These are phyloP conservation scores for Rhagonycha fulva DNA, from an alignment of 2,888 invertebrate genomes.

Conservation along the genomic window DNA sequence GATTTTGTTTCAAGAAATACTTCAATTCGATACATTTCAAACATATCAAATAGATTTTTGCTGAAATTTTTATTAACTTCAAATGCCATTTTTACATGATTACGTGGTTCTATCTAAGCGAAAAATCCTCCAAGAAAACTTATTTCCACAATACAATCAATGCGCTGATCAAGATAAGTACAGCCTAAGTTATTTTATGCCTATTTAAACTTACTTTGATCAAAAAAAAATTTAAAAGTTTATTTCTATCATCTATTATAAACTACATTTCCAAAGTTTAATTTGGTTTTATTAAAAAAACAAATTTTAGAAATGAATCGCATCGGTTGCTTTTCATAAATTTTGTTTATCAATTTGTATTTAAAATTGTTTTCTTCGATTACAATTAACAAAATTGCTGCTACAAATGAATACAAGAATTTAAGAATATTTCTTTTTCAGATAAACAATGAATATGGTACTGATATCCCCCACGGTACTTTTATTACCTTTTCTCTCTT, in stretches of 20 bases:
- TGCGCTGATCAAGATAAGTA: neutral
- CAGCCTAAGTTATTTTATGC: neutral
- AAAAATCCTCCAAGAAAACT: neutral
- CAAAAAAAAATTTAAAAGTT: neutral
- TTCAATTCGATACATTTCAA: neutral
- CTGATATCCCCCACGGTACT: constrained; percentile 38
- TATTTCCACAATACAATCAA: neutral
- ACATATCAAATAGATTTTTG: neutral
- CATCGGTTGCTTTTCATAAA: neutral
- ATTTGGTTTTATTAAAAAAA: neutral
- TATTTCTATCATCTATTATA: neutral
- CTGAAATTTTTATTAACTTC: neutral
- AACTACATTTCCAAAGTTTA: neutral
- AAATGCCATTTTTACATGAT: neutral
- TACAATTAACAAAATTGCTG: neutral
- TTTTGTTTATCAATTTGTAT: too few species aligned
- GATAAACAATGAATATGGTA: constrained; percentile 26
- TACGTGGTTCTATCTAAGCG: neutral
- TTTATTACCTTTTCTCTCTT: constrained; percentile 41
- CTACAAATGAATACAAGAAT: neutral
- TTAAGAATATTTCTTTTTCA: constrained; percentile 9
- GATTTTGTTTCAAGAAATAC: neutral
- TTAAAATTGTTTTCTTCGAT: neutral
- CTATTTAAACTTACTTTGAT: neutral
- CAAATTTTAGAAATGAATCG: neutral